Evolutionary conservation across 2,888 invertebrate species (phyloP).

Genomic region (Nemotelus pantherinus): DNA sequence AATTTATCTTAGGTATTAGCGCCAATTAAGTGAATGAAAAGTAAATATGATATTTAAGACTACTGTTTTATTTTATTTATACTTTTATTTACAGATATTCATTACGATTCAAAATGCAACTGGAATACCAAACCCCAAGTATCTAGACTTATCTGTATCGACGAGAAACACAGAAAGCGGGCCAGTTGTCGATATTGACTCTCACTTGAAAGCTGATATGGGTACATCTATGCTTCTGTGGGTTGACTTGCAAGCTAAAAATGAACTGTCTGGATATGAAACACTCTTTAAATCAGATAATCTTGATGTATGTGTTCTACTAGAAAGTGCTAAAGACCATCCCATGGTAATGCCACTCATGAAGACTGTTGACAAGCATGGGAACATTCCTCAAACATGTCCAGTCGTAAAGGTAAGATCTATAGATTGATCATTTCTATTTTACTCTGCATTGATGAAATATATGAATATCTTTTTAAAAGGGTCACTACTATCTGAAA

Average conservation of each 20-base stretch:
- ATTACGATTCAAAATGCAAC: not conserved
- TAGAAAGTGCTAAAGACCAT: constrained; percentile 27
- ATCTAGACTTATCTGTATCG: not conserved
- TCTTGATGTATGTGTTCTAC: constrained; percentile 10
- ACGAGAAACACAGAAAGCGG: not conserved
- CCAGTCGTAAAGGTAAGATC: constrained; percentile 18
- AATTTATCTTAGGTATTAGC: too few relatives aligned
- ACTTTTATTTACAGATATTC: too few relatives aligned
- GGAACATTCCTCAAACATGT: constrained; percentile 33
- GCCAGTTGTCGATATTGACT: not conserved
- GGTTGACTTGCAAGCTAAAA: constrained; percentile 11
- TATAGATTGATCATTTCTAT: not conserved
- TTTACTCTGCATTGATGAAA: not conserved
- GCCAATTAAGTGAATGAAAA: too few relatives aligned
- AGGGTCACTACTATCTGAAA: constrained; percentile 27
- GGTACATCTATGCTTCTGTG: not conserved
- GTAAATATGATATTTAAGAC: too few relatives aligned
- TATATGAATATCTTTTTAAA: not conserved
- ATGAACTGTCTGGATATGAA: constrained; percentile 2
- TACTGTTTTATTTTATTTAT: too few relatives aligned
- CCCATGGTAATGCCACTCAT: constrained; percentile 13
- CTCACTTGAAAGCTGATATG: not conserved
- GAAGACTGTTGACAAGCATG: not conserved
- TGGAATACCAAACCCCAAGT: not conserved
- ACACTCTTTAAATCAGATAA: constrained; percentile 15